Evolutionary conservation across 1,140 invertebrate species (phyloP).

Genomic region (Drosophila nigrodunni): DNA sequence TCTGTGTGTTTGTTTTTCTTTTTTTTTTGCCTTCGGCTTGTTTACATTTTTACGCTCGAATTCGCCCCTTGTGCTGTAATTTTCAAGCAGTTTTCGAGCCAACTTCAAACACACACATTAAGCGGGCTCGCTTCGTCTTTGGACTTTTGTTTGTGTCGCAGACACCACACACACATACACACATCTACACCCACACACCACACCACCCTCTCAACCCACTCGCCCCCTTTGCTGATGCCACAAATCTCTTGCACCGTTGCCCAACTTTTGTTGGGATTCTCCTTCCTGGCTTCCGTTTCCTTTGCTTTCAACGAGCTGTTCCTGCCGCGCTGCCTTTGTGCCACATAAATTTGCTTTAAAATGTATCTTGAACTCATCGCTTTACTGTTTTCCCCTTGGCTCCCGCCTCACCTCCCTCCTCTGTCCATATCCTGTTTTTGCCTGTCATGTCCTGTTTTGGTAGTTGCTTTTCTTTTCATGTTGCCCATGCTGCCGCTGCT

Average conservation of each 20-base stretch:
- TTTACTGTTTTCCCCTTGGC: background rate
- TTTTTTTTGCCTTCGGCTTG: constrained; percentile 55
- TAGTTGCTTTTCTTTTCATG: constrained; percentile 3
- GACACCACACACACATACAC: constrained; percentile 20
- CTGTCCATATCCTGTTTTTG: constrained; percentile 14
- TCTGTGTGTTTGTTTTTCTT: constrained; percentile 23
- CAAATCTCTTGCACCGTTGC: constrained; percentile 18
- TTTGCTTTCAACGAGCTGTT: constrained; percentile 57
- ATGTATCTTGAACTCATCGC: constrained; percentile 61
- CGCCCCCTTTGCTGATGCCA: background rate
- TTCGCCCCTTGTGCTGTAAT: constrained; percentile 76
- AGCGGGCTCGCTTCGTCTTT: constrained; percentile 62
- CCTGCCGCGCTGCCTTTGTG: constrained; percentile 64
- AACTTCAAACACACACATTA: constrained; percentile 78
- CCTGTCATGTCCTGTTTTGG: no score
- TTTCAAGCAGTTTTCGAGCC: constrained; percentile 68
- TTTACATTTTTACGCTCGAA: constrained; percentile 82
- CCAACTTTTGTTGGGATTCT: constrained; percentile 22
- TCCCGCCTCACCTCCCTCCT: background rate
- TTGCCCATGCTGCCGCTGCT: constrained; percentile 54
- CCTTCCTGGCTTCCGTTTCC: constrained; percentile 63
- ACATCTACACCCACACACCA: background rate
- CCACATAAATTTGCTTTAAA: constrained; percentile 80
- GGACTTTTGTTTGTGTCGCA: constrained; percentile 67
- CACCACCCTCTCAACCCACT: background rate